phyloP scores from a whole-genome alignment of 2,888 invertebrate species.

The Alloplasta piceator region DNA sequence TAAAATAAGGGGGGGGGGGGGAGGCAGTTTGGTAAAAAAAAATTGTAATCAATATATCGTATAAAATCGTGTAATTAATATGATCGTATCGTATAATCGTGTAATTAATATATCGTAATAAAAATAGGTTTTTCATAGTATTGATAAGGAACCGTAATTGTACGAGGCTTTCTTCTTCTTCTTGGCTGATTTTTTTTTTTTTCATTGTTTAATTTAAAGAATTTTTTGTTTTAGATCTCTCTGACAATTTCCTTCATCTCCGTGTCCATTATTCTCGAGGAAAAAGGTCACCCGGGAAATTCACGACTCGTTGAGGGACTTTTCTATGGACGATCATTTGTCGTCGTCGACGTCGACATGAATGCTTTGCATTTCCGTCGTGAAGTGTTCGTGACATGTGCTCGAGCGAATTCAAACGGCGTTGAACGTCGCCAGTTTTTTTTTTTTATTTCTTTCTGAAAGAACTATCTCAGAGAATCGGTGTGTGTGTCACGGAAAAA shows the following conservation, averaged over 20 bases:
- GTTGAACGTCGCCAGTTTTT: not conserved
- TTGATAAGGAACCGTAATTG: no score
- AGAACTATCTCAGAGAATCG: not conserved
- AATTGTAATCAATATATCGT: no score
- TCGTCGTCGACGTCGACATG: conserved; percentile 7
- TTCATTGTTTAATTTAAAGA: conserved; percentile 23
- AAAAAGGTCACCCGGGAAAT: conserved; percentile 14
- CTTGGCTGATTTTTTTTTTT: not conserved
- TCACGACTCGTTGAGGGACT: conserved; percentile 16
- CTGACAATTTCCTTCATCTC: not conserved
- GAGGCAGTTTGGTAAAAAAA: no score
- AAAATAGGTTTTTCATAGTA: no score
- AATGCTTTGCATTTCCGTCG: not conserved
- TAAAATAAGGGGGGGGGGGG: no score
- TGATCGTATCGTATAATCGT: no score
- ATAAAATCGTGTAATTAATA: no score
- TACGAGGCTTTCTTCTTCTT: not conserved
- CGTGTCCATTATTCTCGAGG: conserved; percentile 20
- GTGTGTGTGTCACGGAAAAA: not conserved
- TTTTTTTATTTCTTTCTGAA: not conserved
- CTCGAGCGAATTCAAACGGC: conserved; percentile 3
- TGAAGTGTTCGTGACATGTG: conserved; percentile 5
- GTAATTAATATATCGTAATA: no score
- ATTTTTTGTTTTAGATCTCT: conserved; percentile 16
- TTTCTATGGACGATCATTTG: not conserved